phyloP scores from a whole-genome alignment of 2,113 vertebrate genomes.

The Phylloscopus whistleri region DNA sequence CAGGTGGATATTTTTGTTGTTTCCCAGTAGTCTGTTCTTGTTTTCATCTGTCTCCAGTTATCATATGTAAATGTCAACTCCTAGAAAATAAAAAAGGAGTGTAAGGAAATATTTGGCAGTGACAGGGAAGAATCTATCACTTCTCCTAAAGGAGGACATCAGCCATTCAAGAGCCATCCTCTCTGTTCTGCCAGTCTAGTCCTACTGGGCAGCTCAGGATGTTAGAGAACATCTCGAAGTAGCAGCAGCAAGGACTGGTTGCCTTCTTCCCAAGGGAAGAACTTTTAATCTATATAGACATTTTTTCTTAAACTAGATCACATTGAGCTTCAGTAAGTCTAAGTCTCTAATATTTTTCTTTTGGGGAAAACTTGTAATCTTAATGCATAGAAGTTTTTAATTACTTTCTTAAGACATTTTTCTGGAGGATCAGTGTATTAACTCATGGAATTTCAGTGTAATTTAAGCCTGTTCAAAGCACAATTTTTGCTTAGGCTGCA shows the following conservation, averaged over 20 bases:
- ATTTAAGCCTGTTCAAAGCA: background rate
- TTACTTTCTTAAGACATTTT: background rate
- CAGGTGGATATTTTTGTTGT: background rate
- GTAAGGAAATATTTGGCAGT: background rate
- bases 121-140: background rate
- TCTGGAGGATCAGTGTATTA: background rate
- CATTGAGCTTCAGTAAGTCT: background rate
- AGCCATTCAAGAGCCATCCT: background rate
- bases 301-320: background rate
- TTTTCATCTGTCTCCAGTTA: background rate
- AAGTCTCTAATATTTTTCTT: background rate
- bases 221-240: background rate
- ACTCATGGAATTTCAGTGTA: background rate
- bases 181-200: background rate
- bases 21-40: background rate
- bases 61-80: rapidly evolving
- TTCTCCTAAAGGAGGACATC: background rate
- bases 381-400: background rate
- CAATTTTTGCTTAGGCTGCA: background rate
- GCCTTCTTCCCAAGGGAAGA: background rate
- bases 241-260: background rate
- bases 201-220: background rate
- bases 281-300: background rate
- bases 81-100: background rate
- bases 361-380: background rate